Base-by-base conservation (phyloP, 1,140 invertebrate genomes). In the Panagrolaimus sp. region DNA sequence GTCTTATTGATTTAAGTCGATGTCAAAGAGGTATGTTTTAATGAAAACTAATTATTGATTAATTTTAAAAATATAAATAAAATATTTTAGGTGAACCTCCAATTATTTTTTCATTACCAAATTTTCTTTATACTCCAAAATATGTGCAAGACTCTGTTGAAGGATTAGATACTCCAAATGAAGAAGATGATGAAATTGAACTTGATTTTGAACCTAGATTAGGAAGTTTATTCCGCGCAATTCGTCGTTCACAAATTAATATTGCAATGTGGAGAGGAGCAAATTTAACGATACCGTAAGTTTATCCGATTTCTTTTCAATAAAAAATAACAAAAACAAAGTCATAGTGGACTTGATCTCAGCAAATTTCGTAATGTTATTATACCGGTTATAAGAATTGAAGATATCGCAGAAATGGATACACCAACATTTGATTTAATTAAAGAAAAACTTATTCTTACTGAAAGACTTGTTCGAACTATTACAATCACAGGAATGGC, bases 111-210 rank as follows among this genome's bases (percentile, higher is more conserved):
- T 83, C 82, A 63, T 44, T 67, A 44, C 81, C 82, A 9, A 82
- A 84, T 46, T 82, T 82, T 63, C 72, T 78, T 43, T 72, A 75
- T 53, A 70, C 70, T 16, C 71, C 79, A 23, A 62, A 74, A n/a
- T 70, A 72, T 66, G 75, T 74, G 13, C 70, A 75, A 20, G 53
- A 72, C 13, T 65, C 82, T 20, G 68, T 69, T 48, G 64, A 77
- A 13, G 73, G 63, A n/a, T 66, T 82, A 9, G 46, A 73, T 5
- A 75, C 72, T 25, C 27, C 70, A 20, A 66, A 72, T 63, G 70
- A 66, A 20, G 73, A 79, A n/a, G 46, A 53, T 20, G 80, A 82
- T 67, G 78, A 84, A 64, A 83, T 83, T 53, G 72, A 75, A 63
- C 66, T 81, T n/a, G 74, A 77, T 63, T 57, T 79, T 31, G 63